A percentile compares a stretch with the other conserved stretches of the same genome.
Evolutionary conservation across 1,140 invertebrate genomes (phyloP).

Genomic region (Drosophila takahashii): DNA sequence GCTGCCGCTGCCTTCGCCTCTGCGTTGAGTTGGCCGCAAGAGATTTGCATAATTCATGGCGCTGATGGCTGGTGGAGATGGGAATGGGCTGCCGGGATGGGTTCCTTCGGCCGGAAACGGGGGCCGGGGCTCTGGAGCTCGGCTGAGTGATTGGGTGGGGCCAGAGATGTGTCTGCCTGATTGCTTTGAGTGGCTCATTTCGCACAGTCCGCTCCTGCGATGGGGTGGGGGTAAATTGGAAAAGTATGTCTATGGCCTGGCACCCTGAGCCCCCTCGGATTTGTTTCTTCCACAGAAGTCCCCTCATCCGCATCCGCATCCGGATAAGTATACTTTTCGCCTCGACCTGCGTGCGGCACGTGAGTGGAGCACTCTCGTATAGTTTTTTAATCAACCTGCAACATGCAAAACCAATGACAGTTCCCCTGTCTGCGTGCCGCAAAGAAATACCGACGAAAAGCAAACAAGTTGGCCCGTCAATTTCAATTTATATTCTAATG

Average conservation of each 20-base stretch:
- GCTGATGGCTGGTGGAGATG: constrained; percentile 51
- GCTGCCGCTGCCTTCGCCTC: constrained; percentile 14
- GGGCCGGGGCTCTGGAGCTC: not conserved
- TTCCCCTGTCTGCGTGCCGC: constrained; percentile 33
- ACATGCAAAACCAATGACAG: constrained; percentile 55
- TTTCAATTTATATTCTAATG: constrained; percentile 73
- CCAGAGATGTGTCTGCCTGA: constrained; percentile 46
- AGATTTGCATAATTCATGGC: constrained; percentile 82
- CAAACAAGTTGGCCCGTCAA: constrained; percentile 55
- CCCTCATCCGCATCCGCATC: not conserved
- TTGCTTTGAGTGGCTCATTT: constrained; percentile 69
- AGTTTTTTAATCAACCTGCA: constrained; percentile 63
- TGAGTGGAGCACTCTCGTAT: constrained; percentile 33
- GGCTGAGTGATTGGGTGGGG: constrained; percentile 59
- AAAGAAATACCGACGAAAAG: constrained; percentile 30
- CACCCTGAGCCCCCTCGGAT: not conserved
- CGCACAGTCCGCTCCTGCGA: constrained; percentile 17
- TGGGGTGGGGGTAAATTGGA: constrained; percentile 52
- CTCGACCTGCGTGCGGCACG: constrained; percentile 55
- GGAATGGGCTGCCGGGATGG: constrained; percentile 30
- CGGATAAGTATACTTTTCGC: constrained; percentile 21
- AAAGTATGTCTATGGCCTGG: constrained; percentile 53
- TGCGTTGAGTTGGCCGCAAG: constrained; percentile 65
- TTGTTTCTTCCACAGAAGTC: not conserved
- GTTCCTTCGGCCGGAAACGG: constrained; percentile 19